These are phyloP conservation scores for Mnemiopsis leidyi DNA, from an alignment of 37 sponge, comb jelly and placozoan genomes.

Conservation along the genomic window DNA sequence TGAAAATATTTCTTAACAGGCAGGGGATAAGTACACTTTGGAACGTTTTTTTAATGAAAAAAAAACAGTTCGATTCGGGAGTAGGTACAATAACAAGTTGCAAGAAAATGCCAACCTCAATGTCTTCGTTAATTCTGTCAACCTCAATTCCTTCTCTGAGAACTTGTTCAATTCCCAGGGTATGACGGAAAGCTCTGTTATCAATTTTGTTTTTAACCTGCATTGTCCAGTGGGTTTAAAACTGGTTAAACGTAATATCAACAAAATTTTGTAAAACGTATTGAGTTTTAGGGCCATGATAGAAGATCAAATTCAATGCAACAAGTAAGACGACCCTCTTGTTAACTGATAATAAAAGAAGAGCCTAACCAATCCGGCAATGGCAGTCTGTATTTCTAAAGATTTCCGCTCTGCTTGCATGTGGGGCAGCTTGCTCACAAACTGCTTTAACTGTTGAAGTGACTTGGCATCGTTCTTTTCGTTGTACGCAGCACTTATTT, in stretches of 20 bases:
- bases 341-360: no score
- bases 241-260: no score
- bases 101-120: no score
- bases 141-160: slow-evolving; percentile 67
- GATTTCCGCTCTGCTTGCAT: slow-evolving; percentile 79
- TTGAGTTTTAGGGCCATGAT: no score
- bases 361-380: slow-evolving; percentile 56
- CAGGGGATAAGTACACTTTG: not conserved
- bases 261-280: no score
- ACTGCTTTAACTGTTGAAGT: slow-evolving; percentile 88
- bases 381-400: slow-evolving; percentile 65
- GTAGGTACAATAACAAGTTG: no score
- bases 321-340: not conserved
- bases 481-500: slow-evolving; percentile 78
- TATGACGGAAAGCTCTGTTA: slow-evolving; percentile 24
- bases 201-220: slow-evolving; percentile 29
- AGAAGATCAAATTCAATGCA: not conserved
- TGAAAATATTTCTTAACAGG: not conserved
- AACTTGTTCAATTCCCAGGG: slow-evolving; percentile 67
- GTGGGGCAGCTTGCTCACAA: slow-evolving; percentile 92
- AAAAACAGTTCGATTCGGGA: no score
- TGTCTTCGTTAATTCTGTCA: slow-evolving; percentile 68
- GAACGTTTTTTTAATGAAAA: not conserved
- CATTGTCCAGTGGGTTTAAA: no score
- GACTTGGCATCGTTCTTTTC: slow-evolving; percentile 78